Conservation (phyloP, 1,140 invertebrate genomes). For the Drosophila repletoides region DNA sequence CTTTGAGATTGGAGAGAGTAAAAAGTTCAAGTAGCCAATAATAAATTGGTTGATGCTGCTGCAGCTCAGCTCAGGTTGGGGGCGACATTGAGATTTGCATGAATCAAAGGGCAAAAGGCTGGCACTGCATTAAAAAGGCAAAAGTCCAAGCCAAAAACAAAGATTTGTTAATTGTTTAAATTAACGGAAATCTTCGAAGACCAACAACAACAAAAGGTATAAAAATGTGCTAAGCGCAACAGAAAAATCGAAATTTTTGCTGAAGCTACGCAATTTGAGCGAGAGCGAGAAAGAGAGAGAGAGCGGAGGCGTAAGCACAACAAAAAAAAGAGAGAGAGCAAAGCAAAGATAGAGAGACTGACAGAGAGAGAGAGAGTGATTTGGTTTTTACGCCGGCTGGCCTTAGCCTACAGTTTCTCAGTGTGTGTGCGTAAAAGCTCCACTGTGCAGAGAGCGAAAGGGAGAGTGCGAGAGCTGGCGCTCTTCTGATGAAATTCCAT, state of each 20-base stretch:
- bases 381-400: constrained; percentile 47
- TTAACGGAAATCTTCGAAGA: constrained; percentile 65
- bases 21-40: too few relatives aligned
- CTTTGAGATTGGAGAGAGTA: too few relatives aligned
- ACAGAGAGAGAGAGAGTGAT: constrained; percentile 7
- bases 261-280: constrained; percentile 22
- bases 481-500: constrained; percentile 78
- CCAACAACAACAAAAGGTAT: constrained; percentile 8
- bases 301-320: constrained; percentile 33
- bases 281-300: constrained; percentile 8
- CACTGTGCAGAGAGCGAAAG: neutral
- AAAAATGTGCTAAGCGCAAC: constrained; percentile 22
- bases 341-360: too few relatives aligned
- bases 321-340: neutral
- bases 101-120: neutral
- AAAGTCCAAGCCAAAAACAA: constrained; percentile 30
- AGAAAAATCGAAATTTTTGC: constrained; percentile 35
- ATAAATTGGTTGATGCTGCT: too few relatives aligned
- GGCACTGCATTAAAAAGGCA: constrained; percentile 20
- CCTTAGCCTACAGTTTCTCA: constrained; percentile 32
- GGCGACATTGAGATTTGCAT: constrained; percentile 1
- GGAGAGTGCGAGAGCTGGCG: neutral
- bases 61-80: too few relatives aligned
- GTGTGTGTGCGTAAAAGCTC: constrained; percentile 26
- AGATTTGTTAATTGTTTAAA: constrained; percentile 57